phyloP scores from a whole-genome alignment of 2,888 invertebrate genomes.

The Cerastoderma edule region DNA sequence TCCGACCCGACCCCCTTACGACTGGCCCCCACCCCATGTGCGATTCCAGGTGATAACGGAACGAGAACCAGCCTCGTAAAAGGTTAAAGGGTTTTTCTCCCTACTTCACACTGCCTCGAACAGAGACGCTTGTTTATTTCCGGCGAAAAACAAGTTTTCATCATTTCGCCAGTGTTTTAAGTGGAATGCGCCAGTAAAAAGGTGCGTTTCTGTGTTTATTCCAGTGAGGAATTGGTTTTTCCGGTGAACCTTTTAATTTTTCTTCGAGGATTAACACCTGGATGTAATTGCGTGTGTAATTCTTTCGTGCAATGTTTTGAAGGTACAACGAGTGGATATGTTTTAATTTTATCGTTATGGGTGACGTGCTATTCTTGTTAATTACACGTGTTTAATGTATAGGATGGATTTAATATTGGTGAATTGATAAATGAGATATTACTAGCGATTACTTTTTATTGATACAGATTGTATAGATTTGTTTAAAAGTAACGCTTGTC shows the following conservation, averaged over 20 bases:
- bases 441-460: too few relatives aligned
- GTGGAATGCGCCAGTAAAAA: neutral
- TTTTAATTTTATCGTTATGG: too few relatives aligned
- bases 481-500: too few relatives aligned
- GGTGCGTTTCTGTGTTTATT: neutral
- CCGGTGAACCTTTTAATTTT: neutral
- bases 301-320: neutral
- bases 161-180: constrained; percentile 3
- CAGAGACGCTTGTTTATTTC: constrained; percentile 6
- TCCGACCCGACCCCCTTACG: too few relatives aligned
- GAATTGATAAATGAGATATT: too few relatives aligned
- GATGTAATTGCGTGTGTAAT: neutral
- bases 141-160: constrained; percentile 17
- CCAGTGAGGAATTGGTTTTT: neutral
- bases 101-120: constrained; percentile 17
- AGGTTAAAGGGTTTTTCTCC: constrained; percentile 4
- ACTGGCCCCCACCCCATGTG: too few relatives aligned
- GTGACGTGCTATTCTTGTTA: too few relatives aligned
- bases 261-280: neutral
- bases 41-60: too few relatives aligned
- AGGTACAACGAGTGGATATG: neutral
- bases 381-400: too few relatives aligned
- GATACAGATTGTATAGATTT: too few relatives aligned
- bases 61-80: too few relatives aligned
- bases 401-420: too few relatives aligned